Base-by-base conservation (phyloP, 2,888 invertebrate genomes). In the Petrolisthes manimaculis region DNA sequence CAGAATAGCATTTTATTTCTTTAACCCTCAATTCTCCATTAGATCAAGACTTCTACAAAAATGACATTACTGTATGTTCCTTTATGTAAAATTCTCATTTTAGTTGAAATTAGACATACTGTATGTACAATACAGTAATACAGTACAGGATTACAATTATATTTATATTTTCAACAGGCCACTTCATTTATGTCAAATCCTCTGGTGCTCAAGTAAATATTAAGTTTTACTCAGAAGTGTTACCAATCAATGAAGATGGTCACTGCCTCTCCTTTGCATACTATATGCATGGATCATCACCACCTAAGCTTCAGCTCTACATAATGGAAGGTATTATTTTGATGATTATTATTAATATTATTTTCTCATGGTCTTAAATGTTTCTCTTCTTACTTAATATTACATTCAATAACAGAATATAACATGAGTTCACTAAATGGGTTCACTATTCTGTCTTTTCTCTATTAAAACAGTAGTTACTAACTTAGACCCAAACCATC, bases 251-350 rank as follows among this genome's bases (percentile, higher is more conserved):
- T 21, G 71, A 77, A 6, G 80, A 21, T 9, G 87, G 87, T 6
- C 53, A 83, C 24, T 90, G 90, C 55, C 77, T 90, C 55, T 83
- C 88, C 55, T 90, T 88, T 53, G 79, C 83, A 37, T 90, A 88
- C 71, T 90, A 88, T 77, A 87, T 90, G 82, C 90, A 90, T 80
- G 90, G 90, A n/a, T 24, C n/a, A 1, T 24, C 54, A 14, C 75
- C 75, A n/a, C 89, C 86, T 21, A 51, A n/a, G 51, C 84, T 89
- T 75, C 80, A 80, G 55, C 1, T 86, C n/a, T 84, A 80, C 61
- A 74, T 89, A 24, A 67, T 78, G 14, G 69, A 84, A 84, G 86
- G 89, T 89, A 74, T n/a, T 12, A 21, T 9, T 53, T 55, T 24
- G 1, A 24, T 79, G 69, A 37, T 21, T 89, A 74, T n/a, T 12